phyloP scores from a whole-genome alignment of 2,888 invertebrate species.

The Tolmerus cingulatus region DNA sequence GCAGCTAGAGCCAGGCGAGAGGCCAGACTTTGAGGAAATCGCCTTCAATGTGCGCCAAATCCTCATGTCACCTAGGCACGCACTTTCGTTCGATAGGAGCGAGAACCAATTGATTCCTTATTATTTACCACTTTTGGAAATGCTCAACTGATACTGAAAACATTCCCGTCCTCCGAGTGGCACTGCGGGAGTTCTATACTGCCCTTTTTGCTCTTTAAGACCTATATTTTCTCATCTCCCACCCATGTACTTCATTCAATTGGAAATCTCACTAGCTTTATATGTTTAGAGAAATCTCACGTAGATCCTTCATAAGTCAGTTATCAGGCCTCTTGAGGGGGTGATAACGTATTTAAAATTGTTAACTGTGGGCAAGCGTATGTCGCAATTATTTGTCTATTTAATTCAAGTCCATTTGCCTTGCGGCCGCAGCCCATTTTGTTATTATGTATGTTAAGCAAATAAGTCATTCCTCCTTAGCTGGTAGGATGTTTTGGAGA shows the following conservation, averaged over 20 bases:
- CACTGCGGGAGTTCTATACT: background rate
- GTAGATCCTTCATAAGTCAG: background rate
- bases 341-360: background rate
- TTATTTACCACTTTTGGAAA: slow-evolving; percentile 61
- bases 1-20: slow-evolving; percentile 82
- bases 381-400: background rate
- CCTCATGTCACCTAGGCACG: slow-evolving; percentile 61
- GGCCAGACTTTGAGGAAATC: slow-evolving; percentile 75
- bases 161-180: background rate
- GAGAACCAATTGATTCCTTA: slow-evolving; percentile 57
- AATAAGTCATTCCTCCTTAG: background rate
- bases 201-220: background rate
- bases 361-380: background rate
- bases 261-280: background rate
- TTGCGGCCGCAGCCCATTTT: background rate
- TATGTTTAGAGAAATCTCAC: background rate
- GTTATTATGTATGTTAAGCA: background rate
- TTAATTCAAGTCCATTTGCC: background rate
- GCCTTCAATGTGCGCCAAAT: slow-evolving; percentile 63
- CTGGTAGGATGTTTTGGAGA: background rate
- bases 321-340: background rate
- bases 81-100: slow-evolving; percentile 58
- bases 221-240: background rate
- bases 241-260: background rate
- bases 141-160: slow-evolving; percentile 52